Conservation (phyloP, 2,888 invertebrate genomes). For the Encarsia formosa region DNA sequence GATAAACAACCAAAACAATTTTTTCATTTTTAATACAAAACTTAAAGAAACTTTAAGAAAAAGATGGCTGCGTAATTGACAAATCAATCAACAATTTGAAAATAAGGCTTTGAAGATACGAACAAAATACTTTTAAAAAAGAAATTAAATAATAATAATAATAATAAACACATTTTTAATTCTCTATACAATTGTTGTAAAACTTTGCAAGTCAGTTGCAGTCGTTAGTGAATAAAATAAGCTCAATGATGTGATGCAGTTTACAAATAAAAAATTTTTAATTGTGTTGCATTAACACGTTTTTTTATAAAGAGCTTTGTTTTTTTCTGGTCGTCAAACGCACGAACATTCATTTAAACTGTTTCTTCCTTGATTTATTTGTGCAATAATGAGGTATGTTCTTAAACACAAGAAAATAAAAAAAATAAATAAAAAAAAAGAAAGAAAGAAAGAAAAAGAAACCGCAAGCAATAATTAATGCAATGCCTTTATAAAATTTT, state of each 20-base stretch:
- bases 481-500: slow-evolving; percentile 17
- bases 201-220: slow-evolving; percentile 27
- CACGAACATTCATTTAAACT: slow-evolving; percentile 14
- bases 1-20: slow-evolving; percentile 18
- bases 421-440: too few species aligned
- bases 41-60: slow-evolving; percentile 17
- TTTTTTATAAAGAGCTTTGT: slow-evolving; percentile 20
- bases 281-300: slow-evolving; percentile 21
- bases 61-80: slow-evolving; percentile 18
- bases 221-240: slow-evolving; percentile 25
- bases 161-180: slow-evolving; percentile 19
- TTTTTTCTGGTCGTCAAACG: slow-evolving; percentile 16
- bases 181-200: slow-evolving; percentile 23
- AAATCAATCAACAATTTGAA: slow-evolving; percentile 18
- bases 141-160: too few species aligned
- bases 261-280: slow-evolving; percentile 24
- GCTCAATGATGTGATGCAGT: slow-evolving; percentile 27
- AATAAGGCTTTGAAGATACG: slow-evolving; percentile 15
- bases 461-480: slow-evolving; percentile 25
- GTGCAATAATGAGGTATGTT: slow-evolving; percentile 29
- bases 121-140: slow-evolving; percentile 19
- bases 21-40: slow-evolving; percentile 24
- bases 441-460: too few species aligned
- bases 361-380: slow-evolving; percentile 38
- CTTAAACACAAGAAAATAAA: slow-evolving; percentile 23